These are phyloP conservation scores for Pogonophryne albipinna DNA, from an alignment of 2,797 vertebrate species.

Conservation along the genomic window DNA sequence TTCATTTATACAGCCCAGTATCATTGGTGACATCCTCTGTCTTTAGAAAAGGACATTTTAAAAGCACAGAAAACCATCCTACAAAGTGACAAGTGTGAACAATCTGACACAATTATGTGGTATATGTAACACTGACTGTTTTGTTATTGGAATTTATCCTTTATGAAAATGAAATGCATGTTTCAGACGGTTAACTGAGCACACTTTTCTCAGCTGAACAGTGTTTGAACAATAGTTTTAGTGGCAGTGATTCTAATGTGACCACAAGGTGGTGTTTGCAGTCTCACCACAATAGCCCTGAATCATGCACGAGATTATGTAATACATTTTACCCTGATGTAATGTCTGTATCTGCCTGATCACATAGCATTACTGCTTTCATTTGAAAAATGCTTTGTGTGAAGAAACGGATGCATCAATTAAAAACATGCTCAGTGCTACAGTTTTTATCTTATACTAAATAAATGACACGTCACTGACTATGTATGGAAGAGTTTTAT, in stretches of 20 bases:
- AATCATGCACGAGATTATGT: conserved; percentile 35
- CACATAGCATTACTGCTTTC: background rate
- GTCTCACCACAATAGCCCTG: conserved; percentile 10
- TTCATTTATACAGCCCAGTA: too few species aligned
- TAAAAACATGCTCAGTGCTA: background rate
- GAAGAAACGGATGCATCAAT: background rate
- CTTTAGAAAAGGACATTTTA: too few species aligned
- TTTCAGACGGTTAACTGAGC: background rate
- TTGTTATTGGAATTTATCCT: too few species aligned
- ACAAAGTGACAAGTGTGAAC: too few species aligned
- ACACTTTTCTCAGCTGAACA: background rate
- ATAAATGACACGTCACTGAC: background rate
- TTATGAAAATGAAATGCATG: background rate
- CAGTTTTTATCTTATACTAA: background rate
- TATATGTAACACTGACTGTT: too few species aligned
- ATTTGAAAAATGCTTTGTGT: background rate
- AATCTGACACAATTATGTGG: too few species aligned
- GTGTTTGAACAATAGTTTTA: conserved; percentile 1
- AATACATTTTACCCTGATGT: conserved; percentile 36
- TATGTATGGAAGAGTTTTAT: background rate
- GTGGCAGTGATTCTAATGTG: conserved; percentile 21
- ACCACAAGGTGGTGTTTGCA: conserved; percentile 78
- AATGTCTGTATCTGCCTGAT: conserved; percentile 16
- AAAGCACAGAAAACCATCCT: too few species aligned
- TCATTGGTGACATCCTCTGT: too few species aligned